phyloP scores from a whole-genome alignment of 1,140 invertebrate genomes.

The Trichonephila inaurata region DNA sequence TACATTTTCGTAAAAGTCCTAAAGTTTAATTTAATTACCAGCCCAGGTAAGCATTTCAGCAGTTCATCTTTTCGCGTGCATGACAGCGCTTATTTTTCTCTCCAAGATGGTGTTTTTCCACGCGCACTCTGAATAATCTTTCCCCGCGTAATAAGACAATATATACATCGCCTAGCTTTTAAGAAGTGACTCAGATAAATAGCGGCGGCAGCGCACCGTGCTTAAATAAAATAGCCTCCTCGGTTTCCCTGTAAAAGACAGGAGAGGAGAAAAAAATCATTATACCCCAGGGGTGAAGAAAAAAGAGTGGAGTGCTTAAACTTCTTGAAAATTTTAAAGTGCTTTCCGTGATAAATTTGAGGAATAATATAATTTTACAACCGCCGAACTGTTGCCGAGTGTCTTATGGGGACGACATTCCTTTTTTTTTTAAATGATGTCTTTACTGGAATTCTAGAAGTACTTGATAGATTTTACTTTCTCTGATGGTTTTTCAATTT shows the following conservation, averaged over 20 bases:
- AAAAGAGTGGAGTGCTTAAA: slow-evolving; percentile 35
- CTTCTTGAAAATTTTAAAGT: slow-evolving; percentile 68
- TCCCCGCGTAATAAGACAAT: slow-evolving; percentile 29
- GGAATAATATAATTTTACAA: slow-evolving; percentile 59
- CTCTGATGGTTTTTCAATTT: background rate
- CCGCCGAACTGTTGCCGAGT: slow-evolving; percentile 34
- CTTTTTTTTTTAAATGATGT: background rate
- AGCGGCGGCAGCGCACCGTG: background rate
- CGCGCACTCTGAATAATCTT: background rate
- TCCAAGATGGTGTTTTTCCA: slow-evolving; percentile 1
- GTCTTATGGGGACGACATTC: slow-evolving; percentile 17
- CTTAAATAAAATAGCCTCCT: slow-evolving; percentile 1
- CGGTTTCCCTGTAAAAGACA: background rate
- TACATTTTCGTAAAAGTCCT: background rate
- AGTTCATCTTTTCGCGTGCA: slow-evolving; percentile 16
- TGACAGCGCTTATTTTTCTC: slow-evolving; percentile 33
- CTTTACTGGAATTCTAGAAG: background rate
- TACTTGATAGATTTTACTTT: background rate
- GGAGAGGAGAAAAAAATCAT: background rate
- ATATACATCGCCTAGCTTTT: slow-evolving; percentile 6
- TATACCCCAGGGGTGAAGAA: background rate
- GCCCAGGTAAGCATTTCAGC: background rate
- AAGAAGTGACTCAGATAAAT: slow-evolving; percentile 59
- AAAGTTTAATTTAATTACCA: slow-evolving; percentile 39
- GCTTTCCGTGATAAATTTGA: slow-evolving; percentile 66